Conservation (phyloP, 1,140 invertebrate genomes). For the Drepana arcuata region DNA sequence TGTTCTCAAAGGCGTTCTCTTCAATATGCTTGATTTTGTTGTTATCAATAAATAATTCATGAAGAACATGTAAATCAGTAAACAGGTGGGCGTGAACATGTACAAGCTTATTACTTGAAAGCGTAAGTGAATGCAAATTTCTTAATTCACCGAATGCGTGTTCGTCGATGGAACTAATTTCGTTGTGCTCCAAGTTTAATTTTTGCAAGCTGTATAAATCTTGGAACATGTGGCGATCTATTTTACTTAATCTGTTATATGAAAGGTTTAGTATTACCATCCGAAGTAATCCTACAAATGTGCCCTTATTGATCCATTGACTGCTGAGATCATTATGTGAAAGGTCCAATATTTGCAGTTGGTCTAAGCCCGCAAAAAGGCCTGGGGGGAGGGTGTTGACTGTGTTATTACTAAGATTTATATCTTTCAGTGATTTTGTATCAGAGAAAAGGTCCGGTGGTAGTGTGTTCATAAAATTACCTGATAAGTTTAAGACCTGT, state of each 20-base stretch:
- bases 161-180: slow-evolving; percentile 80
- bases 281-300: slow-evolving; percentile 80
- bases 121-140: slow-evolving; percentile 82
- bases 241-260: slow-evolving; percentile 79
- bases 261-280: slow-evolving; percentile 84
- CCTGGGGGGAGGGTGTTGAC: slow-evolving; percentile 83
- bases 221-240: slow-evolving; percentile 82
- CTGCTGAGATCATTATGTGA: slow-evolving; percentile 84
- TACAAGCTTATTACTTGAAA: slow-evolving; percentile 81
- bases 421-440: slow-evolving; percentile 77
- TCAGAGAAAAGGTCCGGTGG: slow-evolving; percentile 82
- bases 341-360: slow-evolving; percentile 84
- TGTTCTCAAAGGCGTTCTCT: slow-evolving; percentile 83
- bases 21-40: slow-evolving; percentile 81
- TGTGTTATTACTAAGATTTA: slow-evolving; percentile 87
- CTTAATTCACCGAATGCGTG: slow-evolving; percentile 81
- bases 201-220: slow-evolving; percentile 84
- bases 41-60: slow-evolving; percentile 81
- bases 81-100: slow-evolving; percentile 80
- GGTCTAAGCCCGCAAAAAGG: slow-evolving; percentile 81
- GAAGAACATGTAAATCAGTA: slow-evolving; percentile 80
- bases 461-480: slow-evolving; percentile 81
- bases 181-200: slow-evolving; percentile 83
- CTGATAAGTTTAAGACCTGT: slow-evolving; percentile 82
- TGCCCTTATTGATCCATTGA: slow-evolving; percentile 84